phyloP scores from a whole-genome alignment of 2,797 vertebrate species.

The Lithobates pipiens region DNA sequence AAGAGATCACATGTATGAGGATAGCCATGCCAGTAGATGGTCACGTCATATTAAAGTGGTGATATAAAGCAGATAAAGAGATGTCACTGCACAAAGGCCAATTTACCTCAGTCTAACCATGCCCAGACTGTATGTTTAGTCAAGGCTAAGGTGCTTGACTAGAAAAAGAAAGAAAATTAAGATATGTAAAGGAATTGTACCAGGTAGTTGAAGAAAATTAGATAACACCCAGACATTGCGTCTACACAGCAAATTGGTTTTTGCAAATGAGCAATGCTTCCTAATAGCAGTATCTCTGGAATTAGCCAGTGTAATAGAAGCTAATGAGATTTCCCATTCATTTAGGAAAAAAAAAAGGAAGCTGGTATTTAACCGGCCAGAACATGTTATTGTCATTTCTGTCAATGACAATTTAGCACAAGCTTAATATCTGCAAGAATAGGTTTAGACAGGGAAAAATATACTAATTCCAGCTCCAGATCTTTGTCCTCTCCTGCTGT shows the following conservation, averaged over 20 bases:
- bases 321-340: constrained; percentile 60
- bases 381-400: constrained; percentile 63
- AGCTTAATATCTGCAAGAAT: constrained; percentile 47
- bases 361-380: constrained; percentile 55
- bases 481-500: background rate
- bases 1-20: too few relatives aligned
- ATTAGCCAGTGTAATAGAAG: constrained; percentile 59
- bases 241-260: constrained; percentile 53
- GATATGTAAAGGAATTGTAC: background rate
- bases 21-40: too few relatives aligned
- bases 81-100: background rate
- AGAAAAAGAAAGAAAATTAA: background rate
- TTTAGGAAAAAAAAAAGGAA: constrained; percentile 29
- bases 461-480: constrained; percentile 21
- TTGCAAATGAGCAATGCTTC: constrained; percentile 52
- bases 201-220: constrained; percentile 42
- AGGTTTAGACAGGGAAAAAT: constrained; percentile 40
- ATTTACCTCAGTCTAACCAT: background rate
- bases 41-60: too few relatives aligned
- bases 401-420: constrained; percentile 58
- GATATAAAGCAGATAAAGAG: too few relatives aligned
- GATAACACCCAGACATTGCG: constrained; percentile 52
- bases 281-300: constrained; percentile 56
- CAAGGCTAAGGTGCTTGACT: background rate
- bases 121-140: background rate